phyloP scores from a whole-genome alignment of 2,888 invertebrate species.

The Copidosoma aretas region DNA sequence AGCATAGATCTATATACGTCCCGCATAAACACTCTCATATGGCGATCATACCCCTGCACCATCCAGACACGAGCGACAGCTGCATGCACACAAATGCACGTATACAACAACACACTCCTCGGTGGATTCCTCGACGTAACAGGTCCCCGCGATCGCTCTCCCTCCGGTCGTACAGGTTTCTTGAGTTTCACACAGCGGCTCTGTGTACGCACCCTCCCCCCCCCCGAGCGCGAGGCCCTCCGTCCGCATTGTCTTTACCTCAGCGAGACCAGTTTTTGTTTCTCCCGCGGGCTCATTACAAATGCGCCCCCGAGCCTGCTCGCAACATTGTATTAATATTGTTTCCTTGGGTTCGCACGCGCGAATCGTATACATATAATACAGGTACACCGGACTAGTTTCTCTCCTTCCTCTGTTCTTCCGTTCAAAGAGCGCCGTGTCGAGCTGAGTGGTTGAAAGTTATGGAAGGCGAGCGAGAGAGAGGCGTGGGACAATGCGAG shows the following conservation, averaged over 20 bases:
- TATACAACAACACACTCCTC: too few relatives aligned
- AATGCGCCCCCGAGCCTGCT: constrained; percentile 46
- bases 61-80: not conserved
- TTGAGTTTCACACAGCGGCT: constrained; percentile 3
- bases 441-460: not conserved
- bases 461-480: not conserved
- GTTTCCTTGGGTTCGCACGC: constrained; percentile 39
- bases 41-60: not conserved
- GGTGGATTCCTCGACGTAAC: constrained; percentile 14
- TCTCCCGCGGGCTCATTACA: constrained; percentile 57
- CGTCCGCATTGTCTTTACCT: constrained; percentile 57
- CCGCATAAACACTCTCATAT: constrained; percentile 25
- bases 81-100: too few relatives aligned
- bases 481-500: not conserved
- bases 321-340: constrained; percentile 34
- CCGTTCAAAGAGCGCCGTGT: not conserved
- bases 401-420: too few relatives aligned
- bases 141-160: constrained; percentile 16
- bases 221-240: constrained; percentile 29
- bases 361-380: constrained; percentile 34
- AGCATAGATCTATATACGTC: not conserved
- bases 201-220: not conserved
- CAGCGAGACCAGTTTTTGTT: constrained; percentile 60
- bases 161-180: constrained; percentile 28
- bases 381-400: not conserved